Conservation (phyloP, 1,140 invertebrate species). For the Pomacea maculata region DNA sequence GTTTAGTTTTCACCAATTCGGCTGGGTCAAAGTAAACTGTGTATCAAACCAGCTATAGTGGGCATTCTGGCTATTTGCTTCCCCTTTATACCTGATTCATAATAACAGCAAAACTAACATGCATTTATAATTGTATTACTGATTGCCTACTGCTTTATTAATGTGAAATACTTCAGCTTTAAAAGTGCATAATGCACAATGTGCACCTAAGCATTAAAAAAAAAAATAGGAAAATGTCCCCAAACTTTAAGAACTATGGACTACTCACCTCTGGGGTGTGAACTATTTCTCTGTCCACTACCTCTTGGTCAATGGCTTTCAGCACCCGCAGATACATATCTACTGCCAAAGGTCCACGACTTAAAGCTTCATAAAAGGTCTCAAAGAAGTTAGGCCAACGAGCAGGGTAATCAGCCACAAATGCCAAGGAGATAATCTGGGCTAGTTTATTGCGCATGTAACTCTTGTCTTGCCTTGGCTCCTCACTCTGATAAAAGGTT, state of each 20-base stretch:
- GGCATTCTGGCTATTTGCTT: no score
- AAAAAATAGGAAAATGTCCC: background rate
- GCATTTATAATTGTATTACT: no score
- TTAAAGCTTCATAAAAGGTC: constrained; percentile 66
- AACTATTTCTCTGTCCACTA: constrained; percentile 69
- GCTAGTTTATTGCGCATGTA: constrained; percentile 70
- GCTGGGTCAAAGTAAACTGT: no score
- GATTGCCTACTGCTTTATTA: no score
- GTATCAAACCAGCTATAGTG: no score
- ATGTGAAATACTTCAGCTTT: no score
- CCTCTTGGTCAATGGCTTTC: constrained; percentile 69
- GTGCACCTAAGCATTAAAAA: background rate
- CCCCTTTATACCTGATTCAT: no score
- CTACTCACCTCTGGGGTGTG: constrained; percentile 61
- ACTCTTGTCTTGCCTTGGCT: constrained; percentile 45
- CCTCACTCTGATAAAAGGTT: constrained; percentile 19
- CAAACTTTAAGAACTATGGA: no score
- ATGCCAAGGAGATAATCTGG: constrained; percentile 68
- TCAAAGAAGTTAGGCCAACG: constrained; percentile 70
- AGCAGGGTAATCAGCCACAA: constrained; percentile 69
- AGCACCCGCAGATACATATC: constrained; percentile 70
- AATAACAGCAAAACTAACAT: no score
- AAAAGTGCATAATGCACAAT: background rate
- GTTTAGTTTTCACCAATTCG: no score
- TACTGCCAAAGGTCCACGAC: constrained; percentile 62